Conservation (phyloP, 2,113 vertebrate species). For the Hydrolagus affinis region DNA sequence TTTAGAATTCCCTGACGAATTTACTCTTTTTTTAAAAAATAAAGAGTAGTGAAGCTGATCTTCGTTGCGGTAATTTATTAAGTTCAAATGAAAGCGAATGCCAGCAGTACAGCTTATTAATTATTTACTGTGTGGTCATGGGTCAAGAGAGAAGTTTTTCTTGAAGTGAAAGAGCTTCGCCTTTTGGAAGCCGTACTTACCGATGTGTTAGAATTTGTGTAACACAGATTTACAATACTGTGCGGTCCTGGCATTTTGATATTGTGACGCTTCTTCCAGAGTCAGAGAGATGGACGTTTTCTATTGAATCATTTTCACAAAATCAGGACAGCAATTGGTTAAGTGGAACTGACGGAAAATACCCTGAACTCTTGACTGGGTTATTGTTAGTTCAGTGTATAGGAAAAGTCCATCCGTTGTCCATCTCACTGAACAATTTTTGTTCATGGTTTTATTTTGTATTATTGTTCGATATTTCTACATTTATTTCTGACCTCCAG, state of each 20-base stretch:
- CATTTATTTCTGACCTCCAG: background rate
- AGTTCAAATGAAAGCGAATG: slow-evolving; percentile 51
- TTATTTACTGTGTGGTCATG: slow-evolving; percentile 60
- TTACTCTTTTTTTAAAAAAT: slow-evolving; percentile 33
- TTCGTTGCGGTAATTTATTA: slow-evolving; percentile 51
- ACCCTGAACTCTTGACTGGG: no score
- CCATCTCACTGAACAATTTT: background rate
- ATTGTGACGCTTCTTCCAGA: background rate
- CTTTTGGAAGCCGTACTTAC: slow-evolving; percentile 36
- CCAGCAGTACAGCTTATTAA: slow-evolving; percentile 60
- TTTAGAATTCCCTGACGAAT: background rate
- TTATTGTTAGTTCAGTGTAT: no score
- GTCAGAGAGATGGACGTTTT: background rate
- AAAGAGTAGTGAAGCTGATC: slow-evolving; percentile 60
- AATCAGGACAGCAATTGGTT: background rate
- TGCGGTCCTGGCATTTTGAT: background rate
- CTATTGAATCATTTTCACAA: background rate
- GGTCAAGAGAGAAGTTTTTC: slow-evolving; percentile 64
- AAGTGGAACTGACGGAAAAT: background rate
- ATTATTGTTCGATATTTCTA: background rate
- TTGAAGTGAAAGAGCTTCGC: slow-evolving; percentile 67
- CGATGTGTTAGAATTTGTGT: background rate
- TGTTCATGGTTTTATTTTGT: no score
- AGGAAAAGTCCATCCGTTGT: background rate
- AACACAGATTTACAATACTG: background rate